Evolutionary conservation across 2,888 invertebrate genomes (phyloP), one percentile per base, ranked within the genome.

Genomic region (Barypeithes pellucidus): DNA sequence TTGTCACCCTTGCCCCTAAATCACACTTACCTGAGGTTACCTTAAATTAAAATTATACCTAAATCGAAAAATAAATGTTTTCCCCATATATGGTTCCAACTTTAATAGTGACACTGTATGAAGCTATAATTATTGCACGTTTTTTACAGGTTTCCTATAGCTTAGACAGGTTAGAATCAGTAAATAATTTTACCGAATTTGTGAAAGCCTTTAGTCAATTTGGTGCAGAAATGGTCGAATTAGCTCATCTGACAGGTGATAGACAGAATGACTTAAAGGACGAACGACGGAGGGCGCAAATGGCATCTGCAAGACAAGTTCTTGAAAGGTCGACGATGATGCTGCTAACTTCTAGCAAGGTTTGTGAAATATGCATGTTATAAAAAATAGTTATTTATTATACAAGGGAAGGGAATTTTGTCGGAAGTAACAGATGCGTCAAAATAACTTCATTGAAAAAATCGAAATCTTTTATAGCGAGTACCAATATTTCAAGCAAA

Each of bases 181-280:
- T 96, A 76, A 93, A 94, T 80, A 95, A 95, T 87, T 95, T 95
- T 84, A 96, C 98, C 63, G 99, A 99, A 87, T 99, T 99, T 86
- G 98, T 99, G 70, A 95, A 97, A 84, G 97, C 98, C 20, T 99
- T 99, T 88, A 97, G 98, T 79, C 96, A 98, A 86, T 99, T 99
- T 86, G 99, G 99, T 45, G 94, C 94, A 20, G 98, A 99, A 86
- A 99, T 99, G 98, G 98, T 99, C 77, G 98, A 99, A 85, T 88
- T 99, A 79, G 98, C 99, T 22, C 95, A 98, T 85, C 89, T 98
- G 73, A 97, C 97, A 18, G 97, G 91, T 41, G 92, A 92, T 82
- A 86, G 91, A 75, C 89, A 93, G 81, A 96, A 95, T 82, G 97
- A 95, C 84, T 88, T 95, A 70, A 94, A 96, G 81, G 98, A 98